Percentiles rank a stretch among this genome's conserved stretches.
phyloP scores from a whole-genome alignment of 1,140 invertebrate species.

The Diabrotica virgifera region DNA sequence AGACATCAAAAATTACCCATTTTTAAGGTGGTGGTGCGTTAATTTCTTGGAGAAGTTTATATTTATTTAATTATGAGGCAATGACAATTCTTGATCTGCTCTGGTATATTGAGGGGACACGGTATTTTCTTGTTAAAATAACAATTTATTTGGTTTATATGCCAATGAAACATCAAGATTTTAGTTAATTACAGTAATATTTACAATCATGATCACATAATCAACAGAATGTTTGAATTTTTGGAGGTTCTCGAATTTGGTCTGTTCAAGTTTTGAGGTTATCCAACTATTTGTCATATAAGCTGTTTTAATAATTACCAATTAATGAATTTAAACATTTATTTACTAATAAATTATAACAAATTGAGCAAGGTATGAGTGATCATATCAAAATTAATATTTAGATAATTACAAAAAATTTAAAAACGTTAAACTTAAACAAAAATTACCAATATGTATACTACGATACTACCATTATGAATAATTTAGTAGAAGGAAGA shows the following conservation, averaged over 20 bases:
- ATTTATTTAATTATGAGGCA: too few species aligned
- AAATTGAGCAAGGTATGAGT: not conserved
- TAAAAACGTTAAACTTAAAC: too few species aligned
- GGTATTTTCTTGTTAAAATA: too few species aligned
- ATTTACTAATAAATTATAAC: not conserved
- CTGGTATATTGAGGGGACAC: too few species aligned
- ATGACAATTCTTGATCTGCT: too few species aligned
- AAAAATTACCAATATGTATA: too few species aligned
- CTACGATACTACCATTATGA: too few species aligned
- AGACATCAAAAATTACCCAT: too few species aligned
- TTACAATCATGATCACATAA: constrained; percentile 19
- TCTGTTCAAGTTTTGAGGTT: constrained; percentile 2
- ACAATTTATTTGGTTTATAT: not conserved
- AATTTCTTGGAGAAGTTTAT: too few species aligned
- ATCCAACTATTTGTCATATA: not conserved
- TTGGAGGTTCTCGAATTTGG: not conserved
- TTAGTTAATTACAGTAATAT: constrained; percentile 20
- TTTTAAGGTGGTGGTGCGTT: too few species aligned
- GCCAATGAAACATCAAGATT: constrained; percentile 18
- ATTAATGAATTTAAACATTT: not conserved
- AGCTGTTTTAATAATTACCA: not conserved
- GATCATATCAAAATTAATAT: not conserved
- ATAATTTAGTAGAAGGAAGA: too few species aligned
- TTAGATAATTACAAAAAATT: not conserved
- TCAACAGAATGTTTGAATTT: constrained; percentile 12